Conservation (phyloP, 2,797 vertebrate species). For the Poeciliopsis infans region DNA sequence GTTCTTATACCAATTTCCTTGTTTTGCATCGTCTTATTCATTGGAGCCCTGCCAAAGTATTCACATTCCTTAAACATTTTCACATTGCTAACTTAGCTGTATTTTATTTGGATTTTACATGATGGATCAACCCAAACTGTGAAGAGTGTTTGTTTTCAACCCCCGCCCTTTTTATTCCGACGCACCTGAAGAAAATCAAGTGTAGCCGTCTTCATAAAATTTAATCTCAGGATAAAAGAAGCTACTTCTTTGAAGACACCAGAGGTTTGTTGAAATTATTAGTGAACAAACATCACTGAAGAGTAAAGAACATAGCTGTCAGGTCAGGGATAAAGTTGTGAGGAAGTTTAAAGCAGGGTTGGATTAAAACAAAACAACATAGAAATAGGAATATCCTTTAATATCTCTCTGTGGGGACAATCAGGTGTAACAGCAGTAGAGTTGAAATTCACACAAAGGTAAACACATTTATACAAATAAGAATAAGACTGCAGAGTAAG, state of each 20-base stretch:
- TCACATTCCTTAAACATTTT: background rate
- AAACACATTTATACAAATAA: background rate
- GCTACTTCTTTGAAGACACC: background rate
- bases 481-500: background rate
- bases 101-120: background rate
- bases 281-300: constrained; percentile 1
- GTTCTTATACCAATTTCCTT: background rate
- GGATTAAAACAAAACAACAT: background rate
- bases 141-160: background rate
- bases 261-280: background rate
- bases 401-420: background rate
- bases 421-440: background rate
- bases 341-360: background rate
- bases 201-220: background rate
- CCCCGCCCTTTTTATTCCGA: background rate
- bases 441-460: background rate
- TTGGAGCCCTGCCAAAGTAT: background rate
- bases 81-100: background rate
- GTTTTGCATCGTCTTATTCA: background rate
- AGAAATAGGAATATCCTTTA: background rate
- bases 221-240: background rate
- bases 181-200: background rate
- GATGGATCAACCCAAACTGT: background rate
- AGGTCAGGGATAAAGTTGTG: constrained; percentile 1
- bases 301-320: background rate